Base-by-base conservation (phyloP, 2,888 invertebrate genomes). In the Lomographa bimaculata region DNA sequence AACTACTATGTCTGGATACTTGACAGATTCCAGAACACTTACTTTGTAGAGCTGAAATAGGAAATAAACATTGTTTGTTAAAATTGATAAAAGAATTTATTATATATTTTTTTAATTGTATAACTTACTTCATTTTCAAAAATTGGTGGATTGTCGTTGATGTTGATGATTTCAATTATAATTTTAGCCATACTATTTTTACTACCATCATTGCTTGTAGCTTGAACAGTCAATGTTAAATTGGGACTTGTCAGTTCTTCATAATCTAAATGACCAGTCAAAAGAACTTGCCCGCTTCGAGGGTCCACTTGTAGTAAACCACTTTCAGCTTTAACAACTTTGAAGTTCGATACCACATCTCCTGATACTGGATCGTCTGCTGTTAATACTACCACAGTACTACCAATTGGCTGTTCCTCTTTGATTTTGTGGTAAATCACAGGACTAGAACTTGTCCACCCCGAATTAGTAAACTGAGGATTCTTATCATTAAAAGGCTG, bases 401-500 rank as follows among this genome's bases (percentile, higher is more conserved):
- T 93, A 0, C 94, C 95, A 7, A 95, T 90, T 0, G 94, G 93
- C 64, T 94, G 92, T 68, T 95, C 95, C 73, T 96, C 96, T 39
- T 93, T 93, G 3, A 95, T 89, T 38, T 90, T 91, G 1, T 94
- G 87, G 30, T 91, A 90, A 14, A 96, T 92, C 0, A 91, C 79
- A 0, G 94, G 93, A 50, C 92, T 92, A 0, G 92, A 91, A 12
- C 91, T 92, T 0, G 92, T 92, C 95, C 96, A 95, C 1, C 93
- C 93, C 0, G 92, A 70, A 53, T 94, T 92, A 1, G 91, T 91
- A 53, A 96, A 95, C 14, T 94, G 91, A 0, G 96, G 94, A 73
- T 94, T 94, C 57, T 93, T 92, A 54, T 95, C 94, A 47, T 93
- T 92, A 64, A 93, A 94, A 0, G 95, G 94, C 66, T 95, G 94